Base-by-base conservation (phyloP, 2,888 invertebrate genomes). In the Lasioglossum calceatum region DNA sequence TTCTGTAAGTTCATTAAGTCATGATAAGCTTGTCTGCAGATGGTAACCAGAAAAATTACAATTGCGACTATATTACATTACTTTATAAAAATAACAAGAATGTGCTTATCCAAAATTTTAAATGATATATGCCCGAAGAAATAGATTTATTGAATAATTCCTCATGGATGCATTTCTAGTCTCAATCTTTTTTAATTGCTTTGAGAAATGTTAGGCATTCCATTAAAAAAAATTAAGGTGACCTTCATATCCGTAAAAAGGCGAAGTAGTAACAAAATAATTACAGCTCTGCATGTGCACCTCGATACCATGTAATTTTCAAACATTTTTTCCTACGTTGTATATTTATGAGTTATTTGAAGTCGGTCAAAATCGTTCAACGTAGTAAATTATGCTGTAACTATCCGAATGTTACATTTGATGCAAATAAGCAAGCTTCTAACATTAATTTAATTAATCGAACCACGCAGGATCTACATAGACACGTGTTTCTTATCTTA, bases 1-100 rank as follows among this genome's bases (percentile, higher is more conserved):
- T 58, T 58, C 76, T 47, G 16, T 23, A 42, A 16, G 42, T n/a
- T 50, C 42, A 73, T 64, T 23, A 75, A 73, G 36, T 70, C 74
- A 61, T 16, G 72, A 12, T 42, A 54, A 67, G 16, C 47, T 50
- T 16, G 12, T 54, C 12, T 12, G 44, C 39, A 12, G 16, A 47
- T 27, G 54, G 50, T 4, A 39, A 2, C 16, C 2, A 16, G 7
- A 27, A 19, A n/a, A 76, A 36, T 42, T 16, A 5, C 19, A 36
- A 0, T 61, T 8, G 42, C 23, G 7, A 19, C 47, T 16, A 47
- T 19, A 47, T 47, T 50, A 14, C 14, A 19, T 50, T 50, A 50
- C 19, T 19, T 7, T 19, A 50, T 50, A 19, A 19, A 50, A 50
- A 19, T 50, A 7, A 19, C 50, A 19, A 50, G 50, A 19, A 19